Base-by-base conservation (phyloP, 2,797 vertebrate genomes). In the Caiman crocodilus region DNA sequence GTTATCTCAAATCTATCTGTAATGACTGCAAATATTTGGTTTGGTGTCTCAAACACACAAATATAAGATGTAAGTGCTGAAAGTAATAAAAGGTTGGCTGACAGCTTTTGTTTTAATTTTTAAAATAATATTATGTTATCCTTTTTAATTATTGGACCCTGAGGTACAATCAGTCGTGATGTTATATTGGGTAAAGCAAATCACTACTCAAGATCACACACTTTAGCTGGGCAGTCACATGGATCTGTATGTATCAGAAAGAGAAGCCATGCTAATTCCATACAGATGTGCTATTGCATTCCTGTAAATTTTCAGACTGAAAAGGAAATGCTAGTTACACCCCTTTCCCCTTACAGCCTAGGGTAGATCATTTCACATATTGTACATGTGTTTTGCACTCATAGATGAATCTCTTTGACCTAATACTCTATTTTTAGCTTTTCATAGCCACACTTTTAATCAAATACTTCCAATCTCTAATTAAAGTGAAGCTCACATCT, bases 241-340 rank as follows among this genome's bases (percentile, higher is more conserved):
- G 97, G 95, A 97, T 97, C 94, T 96, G 93, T 93, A 94, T 61
- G 88, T 86, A 93, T 74, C 82, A 93, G 87, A 85, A 92, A 97
- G 88, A 95, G 90, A 97, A 97, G 89, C 86, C 93, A 88, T 89
- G 82, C 85, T 98, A 98, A 98, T 98, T 98, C 96, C 89, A 95
- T 95, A 97, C 97, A 98, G 97, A 98, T 98, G 98, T 98, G 94
- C 95, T 95, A 57, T 95, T 97, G 94, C 97, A 97, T 98, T 98
- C 97, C 97, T 98, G 95, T 97, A 96, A 96, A 97, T 97, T 97
- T 97, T 97, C 92, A 96, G 96, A 96, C 97, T 97, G 96, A 96
- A 98, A 97, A 98, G 96, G 97, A 98, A 98, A 98, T 97, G 96
- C 97, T 97, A 96, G 95, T 96, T 95, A 97, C 96, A 96, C 95